Evolutionary conservation across 2,113 vertebrate species (phyloP).

Genomic region (Egretta garzetta): DNA sequence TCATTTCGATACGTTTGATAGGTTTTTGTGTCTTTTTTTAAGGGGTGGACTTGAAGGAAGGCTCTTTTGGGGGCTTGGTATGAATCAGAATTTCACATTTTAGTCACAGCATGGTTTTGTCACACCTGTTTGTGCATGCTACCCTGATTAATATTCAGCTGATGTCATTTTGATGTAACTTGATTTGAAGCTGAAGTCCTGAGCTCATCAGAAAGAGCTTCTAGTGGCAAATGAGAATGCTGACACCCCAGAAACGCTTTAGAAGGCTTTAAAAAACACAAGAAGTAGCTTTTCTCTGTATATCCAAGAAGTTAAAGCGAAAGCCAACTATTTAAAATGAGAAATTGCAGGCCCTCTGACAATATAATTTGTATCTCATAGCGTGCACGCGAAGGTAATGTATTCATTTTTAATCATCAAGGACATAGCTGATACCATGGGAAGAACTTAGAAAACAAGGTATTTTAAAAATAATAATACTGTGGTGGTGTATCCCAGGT

Average conservation of each 20-base stretch:
- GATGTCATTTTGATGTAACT: slow-evolving; percentile 66
- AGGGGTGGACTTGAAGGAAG: neutral
- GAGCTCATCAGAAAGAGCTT: slow-evolving; percentile 69
- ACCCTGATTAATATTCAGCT: slow-evolving; percentile 56
- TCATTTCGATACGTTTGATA: neutral
- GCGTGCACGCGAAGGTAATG: neutral
- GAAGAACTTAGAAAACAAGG: neutral
- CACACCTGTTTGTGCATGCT: slow-evolving; percentile 36
- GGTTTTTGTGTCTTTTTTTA: neutral
- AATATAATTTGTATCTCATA: neutral
- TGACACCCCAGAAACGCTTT: slow-evolving; percentile 47
- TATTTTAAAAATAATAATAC: neutral
- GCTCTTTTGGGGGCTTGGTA: neutral
- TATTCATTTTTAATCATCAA: neutral
- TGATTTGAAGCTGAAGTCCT: slow-evolving; percentile 67
- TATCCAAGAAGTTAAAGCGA: slow-evolving; percentile 56
- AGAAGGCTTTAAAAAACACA: slow-evolving; percentile 56
- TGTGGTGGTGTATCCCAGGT: neutral
- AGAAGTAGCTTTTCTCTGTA: slow-evolving; percentile 49
- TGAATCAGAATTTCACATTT: neutral
- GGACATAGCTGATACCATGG: neutral
- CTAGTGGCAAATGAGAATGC: slow-evolving; percentile 64
- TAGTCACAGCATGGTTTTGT: slow-evolving; percentile 28
- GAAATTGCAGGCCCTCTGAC: neutral
- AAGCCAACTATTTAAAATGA: slow-evolving; percentile 56